Percentiles rank a stretch among this genome's conserved stretches.
Evolutionary conservation across 2,797 vertebrate genomes (phyloP).

Genomic region (Myotis pilosus): DNA sequence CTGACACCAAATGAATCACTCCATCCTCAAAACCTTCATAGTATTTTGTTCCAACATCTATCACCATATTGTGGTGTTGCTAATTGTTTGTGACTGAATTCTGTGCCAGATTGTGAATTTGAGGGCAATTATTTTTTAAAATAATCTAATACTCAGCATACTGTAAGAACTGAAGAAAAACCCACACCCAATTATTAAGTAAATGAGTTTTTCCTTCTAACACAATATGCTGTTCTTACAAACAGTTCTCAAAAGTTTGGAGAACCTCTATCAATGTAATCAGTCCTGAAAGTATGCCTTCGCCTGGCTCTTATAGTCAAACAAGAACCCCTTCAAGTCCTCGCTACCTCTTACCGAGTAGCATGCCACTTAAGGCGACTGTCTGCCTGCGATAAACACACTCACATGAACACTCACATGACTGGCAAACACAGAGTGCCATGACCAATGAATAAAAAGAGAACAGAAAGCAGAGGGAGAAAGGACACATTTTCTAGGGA

Average conservation of each 20-base stretch:
- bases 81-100: constrained; percentile 2
- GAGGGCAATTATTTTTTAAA: not conserved
- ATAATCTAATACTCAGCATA: not conserved
- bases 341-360: not conserved
- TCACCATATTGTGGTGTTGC: not conserved
- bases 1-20: not conserved
- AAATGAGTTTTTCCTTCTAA: not conserved
- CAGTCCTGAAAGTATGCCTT: not conserved
- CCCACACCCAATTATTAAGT: not conserved
- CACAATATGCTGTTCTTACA: not conserved
- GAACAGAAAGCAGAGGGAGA: not conserved
- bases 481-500: not conserved
- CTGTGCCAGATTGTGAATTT: not conserved
- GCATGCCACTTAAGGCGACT: not conserved
- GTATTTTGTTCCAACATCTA: not conserved
- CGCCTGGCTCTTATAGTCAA: not conserved
- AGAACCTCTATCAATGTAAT: not conserved
- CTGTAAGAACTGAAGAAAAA: not conserved
- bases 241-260: not conserved
- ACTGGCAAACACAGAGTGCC: not conserved
- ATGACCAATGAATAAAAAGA: not conserved
- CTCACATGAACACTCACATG: not conserved
- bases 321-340: not conserved
- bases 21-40: not conserved
- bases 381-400: not conserved